phyloP scores from a whole-genome alignment of 2,113 vertebrate genomes.

The Chaetodon auriga region DNA sequence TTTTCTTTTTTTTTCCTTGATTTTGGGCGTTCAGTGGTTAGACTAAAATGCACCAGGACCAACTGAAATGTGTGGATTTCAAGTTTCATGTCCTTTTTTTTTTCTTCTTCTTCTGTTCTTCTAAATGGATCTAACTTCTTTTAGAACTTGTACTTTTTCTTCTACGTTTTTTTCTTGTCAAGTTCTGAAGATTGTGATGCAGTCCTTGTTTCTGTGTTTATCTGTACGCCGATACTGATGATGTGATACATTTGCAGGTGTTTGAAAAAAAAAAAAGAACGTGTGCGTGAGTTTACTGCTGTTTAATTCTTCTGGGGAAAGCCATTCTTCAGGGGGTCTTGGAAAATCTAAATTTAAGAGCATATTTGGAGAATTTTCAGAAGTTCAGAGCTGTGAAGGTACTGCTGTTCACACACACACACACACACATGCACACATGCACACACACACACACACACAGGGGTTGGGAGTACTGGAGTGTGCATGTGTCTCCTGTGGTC shows the following conservation, averaged over 20 bases:
- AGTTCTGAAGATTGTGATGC: slow-evolving; percentile 42
- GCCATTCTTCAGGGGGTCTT: slow-evolving; percentile 50
- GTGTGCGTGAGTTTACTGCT: slow-evolving; percentile 24
- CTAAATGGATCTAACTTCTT: slow-evolving; percentile 61
- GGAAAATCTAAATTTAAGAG: slow-evolving; percentile 46
- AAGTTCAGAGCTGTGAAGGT: slow-evolving; percentile 18
- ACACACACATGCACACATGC: slow-evolving; percentile 20
- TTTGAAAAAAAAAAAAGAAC: slow-evolving; percentile 34
- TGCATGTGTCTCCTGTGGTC: slow-evolving; percentile 54
- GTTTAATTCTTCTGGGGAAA: slow-evolving; percentile 59
- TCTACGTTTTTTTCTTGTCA: slow-evolving; percentile 31
- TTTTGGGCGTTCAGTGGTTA: slow-evolving; percentile 34
- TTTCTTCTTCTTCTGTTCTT: slow-evolving; percentile 40
- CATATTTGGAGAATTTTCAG: slow-evolving; percentile 14
- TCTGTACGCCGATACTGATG: slow-evolving; percentile 31
- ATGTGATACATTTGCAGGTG: slow-evolving; percentile 58
- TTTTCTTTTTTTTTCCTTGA: slow-evolving; percentile 22
- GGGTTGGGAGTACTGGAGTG: slow-evolving; percentile 12
- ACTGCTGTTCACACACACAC: slow-evolving; percentile 1
- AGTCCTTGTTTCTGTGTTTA: slow-evolving; percentile 58
- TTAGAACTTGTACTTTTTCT: slow-evolving; percentile 46
- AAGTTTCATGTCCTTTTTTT: slow-evolving; percentile 42
- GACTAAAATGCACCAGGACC: slow-evolving; percentile 53
- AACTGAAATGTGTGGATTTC: slow-evolving; percentile 53
- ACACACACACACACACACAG: slow-evolving; percentile 10